A percentile compares a stretch with the other conserved stretches of the same genome.
Evolutionary conservation across 2,888 invertebrate species (phyloP).

Genomic region (Drosophila paucipuncta): DNA sequence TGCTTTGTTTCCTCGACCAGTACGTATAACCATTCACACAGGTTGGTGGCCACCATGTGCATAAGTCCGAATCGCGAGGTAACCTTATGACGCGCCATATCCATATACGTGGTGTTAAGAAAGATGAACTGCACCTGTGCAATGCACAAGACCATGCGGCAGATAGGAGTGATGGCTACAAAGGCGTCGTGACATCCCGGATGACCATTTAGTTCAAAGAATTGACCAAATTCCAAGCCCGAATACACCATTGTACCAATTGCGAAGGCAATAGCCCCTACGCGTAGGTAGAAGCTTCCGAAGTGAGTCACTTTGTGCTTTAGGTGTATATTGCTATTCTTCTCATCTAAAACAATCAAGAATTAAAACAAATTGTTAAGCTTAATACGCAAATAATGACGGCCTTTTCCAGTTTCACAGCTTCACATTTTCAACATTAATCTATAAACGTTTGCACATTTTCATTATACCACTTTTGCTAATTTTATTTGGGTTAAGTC

Average conservation of each 20-base stretch:
- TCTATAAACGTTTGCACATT: background rate
- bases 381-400: background rate
- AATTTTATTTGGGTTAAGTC: background rate
- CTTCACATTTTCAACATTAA: background rate
- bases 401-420: background rate
- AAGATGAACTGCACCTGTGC: constrained; percentile 98
- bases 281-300: constrained; percentile 94
- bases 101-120: constrained; percentile 92
- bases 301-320: constrained; percentile 87
- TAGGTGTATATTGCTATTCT: constrained; percentile 83
- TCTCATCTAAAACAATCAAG: constrained; percentile 75
- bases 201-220: constrained; percentile 89
- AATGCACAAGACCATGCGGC: constrained; percentile 93
- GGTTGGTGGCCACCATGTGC: constrained; percentile 95
- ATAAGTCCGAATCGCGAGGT: constrained; percentile 95
- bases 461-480: background rate
- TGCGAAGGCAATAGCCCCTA: constrained; percentile 89
- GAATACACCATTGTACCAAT: constrained; percentile 91
- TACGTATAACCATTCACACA: constrained; percentile 96
- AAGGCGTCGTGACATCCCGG: constrained; percentile 88
- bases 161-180: constrained; percentile 92
- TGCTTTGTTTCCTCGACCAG: constrained; percentile 95
- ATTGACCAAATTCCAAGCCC: constrained; percentile 90
- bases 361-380: background rate
- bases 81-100: constrained; percentile 89